These are phyloP conservation scores for Myotis vivesi DNA, from an alignment of 2,797 vertebrate species.

Conservation along the genomic window DNA sequence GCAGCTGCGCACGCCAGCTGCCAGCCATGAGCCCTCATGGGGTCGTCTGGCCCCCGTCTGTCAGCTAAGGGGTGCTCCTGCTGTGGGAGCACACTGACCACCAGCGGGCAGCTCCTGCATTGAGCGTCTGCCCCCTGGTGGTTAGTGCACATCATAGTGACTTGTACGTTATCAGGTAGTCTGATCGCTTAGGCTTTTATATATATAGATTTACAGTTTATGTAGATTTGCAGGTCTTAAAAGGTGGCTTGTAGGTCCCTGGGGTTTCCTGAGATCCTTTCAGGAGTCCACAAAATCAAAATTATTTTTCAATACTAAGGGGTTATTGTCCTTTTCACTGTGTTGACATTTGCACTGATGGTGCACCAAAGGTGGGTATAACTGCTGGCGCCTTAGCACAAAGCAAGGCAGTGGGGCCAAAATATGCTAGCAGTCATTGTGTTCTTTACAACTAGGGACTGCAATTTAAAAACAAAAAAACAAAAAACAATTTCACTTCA, in stretches of 20 bases:
- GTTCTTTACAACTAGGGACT: background rate
- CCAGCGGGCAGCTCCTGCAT: no score
- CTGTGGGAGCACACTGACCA: no score
- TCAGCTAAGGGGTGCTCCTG: no score
- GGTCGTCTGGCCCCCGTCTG: no score
- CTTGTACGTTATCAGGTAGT: no score
- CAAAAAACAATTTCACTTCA: constrained; percentile 5
- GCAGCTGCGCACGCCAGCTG: no score
- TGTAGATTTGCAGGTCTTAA: constrained; percentile 17
- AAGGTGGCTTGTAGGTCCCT: background rate
- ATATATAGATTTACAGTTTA: background rate
- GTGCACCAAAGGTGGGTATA: background rate
- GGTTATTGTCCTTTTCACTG: background rate
- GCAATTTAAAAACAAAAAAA: background rate
- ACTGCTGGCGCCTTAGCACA: background rate
- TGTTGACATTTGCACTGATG: background rate
- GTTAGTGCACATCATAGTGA: no score
- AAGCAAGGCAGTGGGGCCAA: background rate
- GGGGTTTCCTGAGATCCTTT: background rate
- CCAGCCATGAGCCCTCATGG: no score
- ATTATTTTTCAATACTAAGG: constrained; percentile 5
- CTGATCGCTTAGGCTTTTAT: background rate
- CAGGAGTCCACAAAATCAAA: constrained; percentile 22
- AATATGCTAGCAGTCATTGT: background rate
- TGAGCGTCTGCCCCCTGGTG: no score